Conservation (phyloP, 2,888 invertebrate genomes). For the Sesia apiformis region DNA sequence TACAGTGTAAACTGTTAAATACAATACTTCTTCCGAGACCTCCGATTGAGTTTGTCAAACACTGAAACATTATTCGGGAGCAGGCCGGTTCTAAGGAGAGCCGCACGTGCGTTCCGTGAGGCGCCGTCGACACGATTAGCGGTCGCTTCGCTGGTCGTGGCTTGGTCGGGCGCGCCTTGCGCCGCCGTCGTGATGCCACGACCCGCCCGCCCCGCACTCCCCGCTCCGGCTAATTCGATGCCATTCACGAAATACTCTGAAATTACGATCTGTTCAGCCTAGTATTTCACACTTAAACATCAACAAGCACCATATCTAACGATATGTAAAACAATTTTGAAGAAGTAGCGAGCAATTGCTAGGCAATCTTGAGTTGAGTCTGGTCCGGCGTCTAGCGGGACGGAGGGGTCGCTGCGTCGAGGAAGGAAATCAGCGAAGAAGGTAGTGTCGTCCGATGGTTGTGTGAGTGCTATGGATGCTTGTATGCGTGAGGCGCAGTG, state of each 20-base stretch:
- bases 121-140: slow-evolving; percentile 67
- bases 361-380: slow-evolving; percentile 7
- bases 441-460: slow-evolving; percentile 22
- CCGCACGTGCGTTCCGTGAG: slow-evolving; percentile 66
- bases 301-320: background rate
- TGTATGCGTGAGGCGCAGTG: slow-evolving; percentile 42
- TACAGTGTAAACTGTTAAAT: slow-evolving; percentile 69
- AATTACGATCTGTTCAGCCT: slow-evolving; percentile 32
- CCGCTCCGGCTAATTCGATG: slow-evolving; percentile 41
- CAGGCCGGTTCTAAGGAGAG: slow-evolving; percentile 66
- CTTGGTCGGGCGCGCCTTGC: slow-evolving; percentile 23
- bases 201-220: slow-evolving; percentile 10
- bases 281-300: background rate
- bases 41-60: slow-evolving; percentile 72
- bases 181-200: slow-evolving; percentile 29
- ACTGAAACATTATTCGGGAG: slow-evolving; percentile 74
- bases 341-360: background rate
- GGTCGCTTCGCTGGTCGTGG: slow-evolving; percentile 7
- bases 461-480: slow-evolving; percentile 11
- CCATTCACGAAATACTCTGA: slow-evolving; percentile 63
- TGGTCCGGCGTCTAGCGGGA: slow-evolving; percentile 33
- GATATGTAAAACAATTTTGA: background rate
- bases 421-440: slow-evolving; percentile 54
- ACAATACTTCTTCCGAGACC: slow-evolving; percentile 72
- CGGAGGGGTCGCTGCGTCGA: slow-evolving; percentile 30